These are phyloP conservation scores for Leptopilina boulardi DNA, from an alignment of 1,140 invertebrate genomes.

Conservation along the genomic window DNA sequence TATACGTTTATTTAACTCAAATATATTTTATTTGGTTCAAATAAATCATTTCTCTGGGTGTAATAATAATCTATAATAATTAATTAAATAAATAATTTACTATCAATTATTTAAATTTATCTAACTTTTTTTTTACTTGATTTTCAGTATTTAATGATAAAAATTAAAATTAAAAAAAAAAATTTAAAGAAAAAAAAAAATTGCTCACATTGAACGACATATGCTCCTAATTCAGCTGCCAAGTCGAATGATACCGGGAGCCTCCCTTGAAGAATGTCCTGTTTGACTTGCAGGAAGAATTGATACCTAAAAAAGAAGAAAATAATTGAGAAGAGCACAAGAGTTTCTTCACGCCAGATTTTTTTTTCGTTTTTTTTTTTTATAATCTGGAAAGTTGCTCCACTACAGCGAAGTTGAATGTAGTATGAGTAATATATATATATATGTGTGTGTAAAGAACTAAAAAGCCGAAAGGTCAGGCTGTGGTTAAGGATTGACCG, in stretches of 20 bases:
- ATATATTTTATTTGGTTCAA: no score
- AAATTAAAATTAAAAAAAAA: no score
- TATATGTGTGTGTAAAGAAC: conserved; percentile 31
- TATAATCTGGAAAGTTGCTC: conserved; percentile 27
- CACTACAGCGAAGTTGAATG: neutral
- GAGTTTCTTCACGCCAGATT: conserved; percentile 20
- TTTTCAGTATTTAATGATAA: no score
- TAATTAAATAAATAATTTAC: no score
- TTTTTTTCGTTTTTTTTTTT: no score
- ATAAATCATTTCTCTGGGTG: no score
- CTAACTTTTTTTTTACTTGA: no score
- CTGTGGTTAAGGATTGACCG: conserved; percentile 38
- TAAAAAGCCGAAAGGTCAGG: conserved; percentile 39
- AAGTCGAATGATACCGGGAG: conserved; percentile 91
- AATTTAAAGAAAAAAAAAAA: neutral
- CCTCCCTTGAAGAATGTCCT: conserved; percentile 94
- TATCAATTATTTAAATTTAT: no score
- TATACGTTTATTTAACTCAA: no score
- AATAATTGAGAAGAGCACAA: conserved; percentile 46
- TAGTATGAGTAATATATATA: neutral
- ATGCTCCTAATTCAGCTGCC: conserved; percentile 94
- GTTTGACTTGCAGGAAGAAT: conserved; percentile 96
- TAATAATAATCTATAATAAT: no score
- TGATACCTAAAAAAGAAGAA: conserved; percentile 86
- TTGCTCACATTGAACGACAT: conserved; percentile 95